Base-by-base conservation (phyloP, 1,140 invertebrate genomes). In the Macrosteles quadrilineatus region DNA sequence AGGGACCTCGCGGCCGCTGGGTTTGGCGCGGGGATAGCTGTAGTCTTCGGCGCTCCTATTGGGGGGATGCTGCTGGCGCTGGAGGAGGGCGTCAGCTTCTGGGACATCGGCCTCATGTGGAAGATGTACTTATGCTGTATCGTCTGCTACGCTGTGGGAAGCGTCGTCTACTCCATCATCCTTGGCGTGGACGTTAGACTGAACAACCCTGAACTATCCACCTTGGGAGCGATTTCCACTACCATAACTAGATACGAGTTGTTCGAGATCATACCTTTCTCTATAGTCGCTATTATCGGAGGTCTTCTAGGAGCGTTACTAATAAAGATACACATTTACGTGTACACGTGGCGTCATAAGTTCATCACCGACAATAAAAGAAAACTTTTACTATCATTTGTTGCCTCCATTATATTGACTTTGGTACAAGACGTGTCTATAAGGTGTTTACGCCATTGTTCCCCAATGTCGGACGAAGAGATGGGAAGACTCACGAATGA, bases 1-100 rank as follows among this genome's bases (percentile, higher is more conserved):
- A 32, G 70, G n/a, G 57, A 71, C 32, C n/a, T 71, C 21, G 63
- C 55, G 1, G 57, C 43, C 3, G 70, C 70, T n/a, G 70, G 70
- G 1, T 27, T 50, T 2, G 70, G 65, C n/a, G 70, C 70, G 4
- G 70, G 70, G 1, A 19, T 71, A 12, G 53, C 65, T 11, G 31
- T 55, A 1, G 65, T 66, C 17, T 71, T 71, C 50, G 23, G 27
- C 1, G 29, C 65, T 29, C 70, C 70, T 19, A 50, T 70, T 1
- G 69, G 45, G 59, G 68, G 68, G 14, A 59, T 69, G 30, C n/a
- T 69, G 55, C 25, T 69, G 11, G 30, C 59, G 1, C 23, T 69
- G 9, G 68, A 69, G 43, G 68, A 69, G 45, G 50, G 57, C 29
- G n/a, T 69, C 12, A 32, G 53, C 12, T 69, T 27, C 23, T 69